Evolutionary conservation across 2,888 invertebrate genomes (phyloP).

Genomic region (Cryptocheilus praepositus): DNA sequence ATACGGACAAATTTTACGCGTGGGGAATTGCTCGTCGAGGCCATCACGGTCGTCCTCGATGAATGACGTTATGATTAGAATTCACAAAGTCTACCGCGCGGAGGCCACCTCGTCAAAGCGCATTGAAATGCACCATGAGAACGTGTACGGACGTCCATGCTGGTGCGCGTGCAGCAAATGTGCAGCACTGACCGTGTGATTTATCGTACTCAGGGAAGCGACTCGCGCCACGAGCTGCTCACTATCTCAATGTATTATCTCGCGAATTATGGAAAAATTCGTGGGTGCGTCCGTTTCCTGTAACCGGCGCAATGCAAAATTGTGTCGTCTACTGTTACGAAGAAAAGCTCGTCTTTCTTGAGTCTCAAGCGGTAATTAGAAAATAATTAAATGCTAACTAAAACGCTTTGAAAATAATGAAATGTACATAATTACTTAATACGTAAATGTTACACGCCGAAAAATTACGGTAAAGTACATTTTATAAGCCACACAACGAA

Average conservation of each 20-base stretch:
- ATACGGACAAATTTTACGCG: slow-evolving; percentile 29
- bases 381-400: too few relatives aligned
- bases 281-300: slow-evolving; percentile 51
- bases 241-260: slow-evolving; percentile 49
- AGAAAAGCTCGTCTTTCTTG: too few relatives aligned
- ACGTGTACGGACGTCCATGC: not conserved
- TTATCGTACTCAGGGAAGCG: slow-evolving; percentile 42
- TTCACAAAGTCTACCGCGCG: too few relatives aligned
- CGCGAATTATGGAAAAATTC: slow-evolving; percentile 43
- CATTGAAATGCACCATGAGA: slow-evolving; percentile 14
- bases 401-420: too few relatives aligned
- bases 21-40: slow-evolving; percentile 2
- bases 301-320: not conserved
- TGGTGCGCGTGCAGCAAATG: slow-evolving; percentile 22
- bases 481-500: too few relatives aligned
- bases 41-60: too few relatives aligned
- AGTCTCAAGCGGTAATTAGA: too few relatives aligned
- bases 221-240: slow-evolving; percentile 13
- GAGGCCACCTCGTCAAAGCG: slow-evolving; percentile 14
- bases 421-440: too few relatives aligned
- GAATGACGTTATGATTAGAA: too few relatives aligned
- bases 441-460: too few relatives aligned
- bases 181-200: slow-evolving; percentile 38
- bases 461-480: too few relatives aligned
- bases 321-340: too few relatives aligned